phyloP scores from a whole-genome alignment of 2,113 vertebrate species.

The Lampris incognitus region DNA sequence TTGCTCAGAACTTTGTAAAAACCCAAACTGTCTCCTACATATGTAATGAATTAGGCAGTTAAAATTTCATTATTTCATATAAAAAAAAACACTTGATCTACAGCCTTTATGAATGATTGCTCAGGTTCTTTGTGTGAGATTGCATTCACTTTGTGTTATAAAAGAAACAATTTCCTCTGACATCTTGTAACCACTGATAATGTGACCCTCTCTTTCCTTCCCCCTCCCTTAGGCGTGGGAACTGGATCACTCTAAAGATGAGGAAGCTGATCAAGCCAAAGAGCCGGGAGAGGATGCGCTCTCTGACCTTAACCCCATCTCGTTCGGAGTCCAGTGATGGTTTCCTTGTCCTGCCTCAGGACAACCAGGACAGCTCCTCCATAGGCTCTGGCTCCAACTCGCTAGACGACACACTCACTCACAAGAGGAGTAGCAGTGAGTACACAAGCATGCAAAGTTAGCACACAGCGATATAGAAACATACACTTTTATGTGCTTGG shows the following conservation, averaged over 20 bases:
- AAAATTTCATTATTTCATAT: background rate
- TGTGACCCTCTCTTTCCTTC: background rate
- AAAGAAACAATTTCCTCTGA: background rate
- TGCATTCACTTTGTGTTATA: no score
- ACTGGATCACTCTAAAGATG: constrained; percentile 99
- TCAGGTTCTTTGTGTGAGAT: no score
- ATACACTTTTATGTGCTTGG: background rate
- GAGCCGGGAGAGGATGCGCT: constrained; percentile 92
- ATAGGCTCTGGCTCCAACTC: constrained; percentile 95
- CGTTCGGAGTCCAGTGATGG: constrained; percentile 92
- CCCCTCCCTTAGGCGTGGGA: constrained; percentile 86
- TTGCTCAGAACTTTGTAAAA: background rate
- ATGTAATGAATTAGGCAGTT: background rate
- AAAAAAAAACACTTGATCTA: background rate
- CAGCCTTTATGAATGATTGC: no score
- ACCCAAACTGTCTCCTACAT: background rate
- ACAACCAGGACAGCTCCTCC: constrained; percentile 97
- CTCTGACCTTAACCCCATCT: constrained; percentile 89
- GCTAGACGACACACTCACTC: constrained; percentile 91
- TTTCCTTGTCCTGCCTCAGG: constrained; percentile 89
- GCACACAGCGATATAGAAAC: background rate
- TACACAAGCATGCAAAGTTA: constrained; percentile 49
- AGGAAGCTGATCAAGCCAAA: constrained; percentile 97
- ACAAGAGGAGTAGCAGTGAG: constrained; percentile 97
- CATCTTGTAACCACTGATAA: background rate